Evolutionary conservation across 2,113 vertebrate species (phyloP).

Genomic region (Gyps fulvus): DNA sequence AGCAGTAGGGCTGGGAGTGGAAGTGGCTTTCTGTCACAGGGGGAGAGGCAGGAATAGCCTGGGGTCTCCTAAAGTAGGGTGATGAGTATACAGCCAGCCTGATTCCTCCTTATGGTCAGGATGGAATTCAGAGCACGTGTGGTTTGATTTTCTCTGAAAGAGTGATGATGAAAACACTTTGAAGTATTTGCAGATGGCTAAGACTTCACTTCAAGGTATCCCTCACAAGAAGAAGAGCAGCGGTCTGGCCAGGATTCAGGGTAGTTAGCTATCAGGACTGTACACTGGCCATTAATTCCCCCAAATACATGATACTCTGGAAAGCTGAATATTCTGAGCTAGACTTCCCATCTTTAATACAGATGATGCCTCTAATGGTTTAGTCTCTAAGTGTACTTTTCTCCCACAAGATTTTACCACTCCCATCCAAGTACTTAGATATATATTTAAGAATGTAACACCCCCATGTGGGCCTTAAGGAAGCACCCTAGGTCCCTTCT

Average conservation of each 20-base stretch:
- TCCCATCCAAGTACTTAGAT: background rate
- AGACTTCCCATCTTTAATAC: background rate
- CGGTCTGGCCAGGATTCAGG: background rate
- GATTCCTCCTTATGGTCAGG: background rate
- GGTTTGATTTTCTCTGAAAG: background rate
- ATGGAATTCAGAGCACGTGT: background rate
- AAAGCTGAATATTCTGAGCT: background rate
- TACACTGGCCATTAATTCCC: background rate
- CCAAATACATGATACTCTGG: background rate
- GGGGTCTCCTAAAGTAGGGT: background rate
- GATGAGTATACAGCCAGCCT: background rate
- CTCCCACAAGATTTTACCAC: background rate
- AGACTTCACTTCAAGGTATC: background rate
- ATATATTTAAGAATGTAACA: background rate
- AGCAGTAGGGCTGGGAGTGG: background rate
- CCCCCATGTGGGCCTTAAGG: background rate
- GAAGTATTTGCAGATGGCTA: background rate
- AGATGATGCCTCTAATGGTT: background rate
- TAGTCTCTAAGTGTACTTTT: background rate
- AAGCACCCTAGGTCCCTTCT: background rate
- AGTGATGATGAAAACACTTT: background rate
- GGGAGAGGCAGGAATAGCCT: background rate
- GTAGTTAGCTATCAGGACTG: background rate
- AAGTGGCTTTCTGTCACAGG: background rate
- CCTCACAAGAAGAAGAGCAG: background rate